Evolutionary conservation across 2,888 invertebrate species (phyloP).

Genomic region (Campopleginae sp.): DNA sequence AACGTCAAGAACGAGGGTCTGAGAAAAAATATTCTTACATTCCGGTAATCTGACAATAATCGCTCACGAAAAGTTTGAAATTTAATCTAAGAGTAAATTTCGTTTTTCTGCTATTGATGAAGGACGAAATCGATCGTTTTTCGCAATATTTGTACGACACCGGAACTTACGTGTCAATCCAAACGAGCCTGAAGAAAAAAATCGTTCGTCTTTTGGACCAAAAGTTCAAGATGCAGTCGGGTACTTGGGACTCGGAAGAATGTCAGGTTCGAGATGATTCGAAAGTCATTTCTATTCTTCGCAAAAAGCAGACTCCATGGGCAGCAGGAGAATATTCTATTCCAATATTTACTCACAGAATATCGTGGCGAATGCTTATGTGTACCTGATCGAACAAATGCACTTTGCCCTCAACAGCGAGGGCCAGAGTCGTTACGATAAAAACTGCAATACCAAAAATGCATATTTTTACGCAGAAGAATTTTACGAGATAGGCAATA

Average conservation of each 20-base stretch:
- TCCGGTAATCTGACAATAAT: slow-evolving; percentile 47
- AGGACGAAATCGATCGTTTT: slow-evolving; percentile 78
- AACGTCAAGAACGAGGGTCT: neutral
- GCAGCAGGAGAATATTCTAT: neutral
- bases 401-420: slow-evolving; percentile 73
- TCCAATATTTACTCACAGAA: slow-evolving; percentile 68
- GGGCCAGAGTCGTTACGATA: slow-evolving; percentile 66
- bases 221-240: slow-evolving; percentile 71
- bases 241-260: slow-evolving; percentile 66
- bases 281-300: neutral
- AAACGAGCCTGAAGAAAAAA: slow-evolving; percentile 72
- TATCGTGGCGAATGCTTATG: slow-evolving; percentile 73
- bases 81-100: neutral
- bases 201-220: slow-evolving; percentile 76
- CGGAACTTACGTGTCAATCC: slow-evolving; percentile 73
- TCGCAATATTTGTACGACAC: slow-evolving; percentile 76
- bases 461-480: slow-evolving; percentile 74
- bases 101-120: slow-evolving; percentile 1
- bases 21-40: slow-evolving; percentile 54
- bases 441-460: neutral
- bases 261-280: slow-evolving; percentile 71
- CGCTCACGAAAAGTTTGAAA: neutral
- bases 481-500: slow-evolving; percentile 73
- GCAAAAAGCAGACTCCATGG: neutral
- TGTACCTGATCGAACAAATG: slow-evolving; percentile 77